Percentiles rank a stretch among this genome's conserved stretches.
Conservation (phyloP, 2,888 invertebrate species). For the Drosophila longiperda region DNA sequence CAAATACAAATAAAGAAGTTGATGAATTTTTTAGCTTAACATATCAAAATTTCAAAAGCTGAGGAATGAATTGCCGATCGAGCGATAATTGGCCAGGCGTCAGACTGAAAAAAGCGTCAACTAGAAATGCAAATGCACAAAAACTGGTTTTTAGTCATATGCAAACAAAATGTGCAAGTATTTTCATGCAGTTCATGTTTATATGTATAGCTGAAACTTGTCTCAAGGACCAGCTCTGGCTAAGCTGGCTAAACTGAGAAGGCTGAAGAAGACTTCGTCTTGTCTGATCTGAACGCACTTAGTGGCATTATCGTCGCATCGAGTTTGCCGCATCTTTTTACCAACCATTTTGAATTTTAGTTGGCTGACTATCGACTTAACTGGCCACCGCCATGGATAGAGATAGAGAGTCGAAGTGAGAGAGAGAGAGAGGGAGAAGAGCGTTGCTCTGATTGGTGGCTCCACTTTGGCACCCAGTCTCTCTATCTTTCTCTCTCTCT, state of each 20-base stretch:
- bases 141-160: conserved; percentile 32
- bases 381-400: conserved; percentile 13
- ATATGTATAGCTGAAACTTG: conserved; percentile 14
- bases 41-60: not conserved
- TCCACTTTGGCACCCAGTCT: conserved; percentile 24
- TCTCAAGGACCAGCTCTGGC: conserved; percentile 27
- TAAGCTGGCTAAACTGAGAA: conserved; percentile 3
- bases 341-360: conserved; percentile 64
- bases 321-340: conserved; percentile 39
- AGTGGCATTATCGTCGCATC: conserved; percentile 56
- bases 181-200: conserved; percentile 16
- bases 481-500: conserved; percentile 12
- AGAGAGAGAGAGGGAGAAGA: conserved; percentile 1
- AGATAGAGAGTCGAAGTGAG: not conserved
- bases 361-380: conserved; percentile 5
- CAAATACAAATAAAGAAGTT: not conserved
- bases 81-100: conserved; percentile 43
- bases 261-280: conserved; percentile 24
- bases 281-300: conserved; percentile 63
- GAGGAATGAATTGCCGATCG: conserved; percentile 12
- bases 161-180: not conserved
- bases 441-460: conserved; percentile 82
- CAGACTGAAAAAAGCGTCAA: conserved; percentile 24
- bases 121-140: conserved; percentile 23
- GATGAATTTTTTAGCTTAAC: not conserved